Evolutionary conservation across 2,888 invertebrate species (phyloP).

Genomic region (Merodon equestris): DNA sequence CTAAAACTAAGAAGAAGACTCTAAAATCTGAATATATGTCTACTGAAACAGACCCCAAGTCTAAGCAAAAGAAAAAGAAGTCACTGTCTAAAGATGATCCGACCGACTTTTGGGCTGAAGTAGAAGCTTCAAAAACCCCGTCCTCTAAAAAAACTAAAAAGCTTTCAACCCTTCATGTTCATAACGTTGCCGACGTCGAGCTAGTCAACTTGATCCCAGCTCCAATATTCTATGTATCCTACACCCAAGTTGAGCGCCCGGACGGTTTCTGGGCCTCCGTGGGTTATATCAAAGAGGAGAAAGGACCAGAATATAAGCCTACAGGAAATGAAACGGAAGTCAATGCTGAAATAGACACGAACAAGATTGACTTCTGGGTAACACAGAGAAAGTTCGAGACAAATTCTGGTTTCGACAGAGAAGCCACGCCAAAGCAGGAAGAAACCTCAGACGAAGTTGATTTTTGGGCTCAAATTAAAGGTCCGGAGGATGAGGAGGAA

Average conservation of each 20-base stretch:
- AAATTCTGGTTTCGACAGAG: conserved; percentile 1
- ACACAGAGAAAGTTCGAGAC: conserved; percentile 49
- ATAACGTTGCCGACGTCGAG: conserved; percentile 36
- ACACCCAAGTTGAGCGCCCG: conserved; percentile 4
- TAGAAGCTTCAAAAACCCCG: conserved; percentile 8
- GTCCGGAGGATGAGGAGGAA: conserved; percentile 63
- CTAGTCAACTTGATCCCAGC: conserved; percentile 29
- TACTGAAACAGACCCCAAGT: too few relatives aligned
- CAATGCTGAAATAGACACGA: conserved; percentile 50
- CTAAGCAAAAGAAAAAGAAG: background rate
- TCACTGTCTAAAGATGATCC: background rate
- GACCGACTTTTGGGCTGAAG: conserved; percentile 34
- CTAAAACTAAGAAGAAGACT: background rate
- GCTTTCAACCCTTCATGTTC: conserved; percentile 9
- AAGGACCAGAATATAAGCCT: conserved; percentile 71
- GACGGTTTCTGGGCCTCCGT: conserved; percentile 46
- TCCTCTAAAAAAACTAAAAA: conserved; percentile 7
- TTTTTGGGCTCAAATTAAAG: conserved; percentile 72
- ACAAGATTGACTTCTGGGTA: conserved; percentile 63
- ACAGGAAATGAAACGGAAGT: conserved; percentile 70
- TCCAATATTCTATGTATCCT: conserved; percentile 18
- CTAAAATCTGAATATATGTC: background rate
- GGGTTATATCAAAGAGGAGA: conserved; percentile 41
- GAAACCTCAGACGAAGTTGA: conserved; percentile 69
- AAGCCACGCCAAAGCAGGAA: conserved; percentile 8